Base-by-base conservation (phyloP, 2,888 invertebrate genomes). In the Sinotaia quadrata region DNA sequence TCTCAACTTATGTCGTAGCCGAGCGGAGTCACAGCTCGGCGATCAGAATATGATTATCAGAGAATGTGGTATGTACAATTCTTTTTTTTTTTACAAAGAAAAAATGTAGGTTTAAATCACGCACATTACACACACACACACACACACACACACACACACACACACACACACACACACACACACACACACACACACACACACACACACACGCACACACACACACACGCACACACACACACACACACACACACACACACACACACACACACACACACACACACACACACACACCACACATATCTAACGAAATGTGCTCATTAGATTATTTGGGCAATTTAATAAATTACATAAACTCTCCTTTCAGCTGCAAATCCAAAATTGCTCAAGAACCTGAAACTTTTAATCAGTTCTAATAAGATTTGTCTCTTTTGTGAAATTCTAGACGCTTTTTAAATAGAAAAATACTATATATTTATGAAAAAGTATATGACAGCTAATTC, bases 111-210 rank as follows among this genome's bases (percentile, higher is more conserved):
- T 36, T 24, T n/a, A n/a, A n/a, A n/a, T n/a, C n/a, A n/a, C n/a
- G n/a, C n/a, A n/a, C n/a, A n/a, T 58, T 31, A 36, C 7, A 41
- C 44, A 31, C 18, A 31, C 18, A 58, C 31, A 34, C 33, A 60
- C 33, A 59, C 59, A 60, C 51, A 49, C 49, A 60, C 52, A 52
- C 44, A 61, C 44, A 68, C 61, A 54, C 54, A 61, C 44, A 29
- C 54, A 68, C 31, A 37, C 21, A 68, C 33, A 24, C 52, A 37
- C 60, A 61, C 61, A 54, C 60, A 54, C 60, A 54, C 54, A 68
- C 31, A 54, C 21, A 60, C 51, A 51, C 36, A 59, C 29, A 41
- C 29, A 18, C 52, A 51, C 37, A 33, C 49, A 52, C 51, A 60
- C 51, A 60, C 51, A 59, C 59, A 59, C 44, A 59, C 59, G 27